Evolutionary conservation across 2,113 vertebrate species (phyloP).

Genomic region (Neopipo cinnamomea): DNA sequence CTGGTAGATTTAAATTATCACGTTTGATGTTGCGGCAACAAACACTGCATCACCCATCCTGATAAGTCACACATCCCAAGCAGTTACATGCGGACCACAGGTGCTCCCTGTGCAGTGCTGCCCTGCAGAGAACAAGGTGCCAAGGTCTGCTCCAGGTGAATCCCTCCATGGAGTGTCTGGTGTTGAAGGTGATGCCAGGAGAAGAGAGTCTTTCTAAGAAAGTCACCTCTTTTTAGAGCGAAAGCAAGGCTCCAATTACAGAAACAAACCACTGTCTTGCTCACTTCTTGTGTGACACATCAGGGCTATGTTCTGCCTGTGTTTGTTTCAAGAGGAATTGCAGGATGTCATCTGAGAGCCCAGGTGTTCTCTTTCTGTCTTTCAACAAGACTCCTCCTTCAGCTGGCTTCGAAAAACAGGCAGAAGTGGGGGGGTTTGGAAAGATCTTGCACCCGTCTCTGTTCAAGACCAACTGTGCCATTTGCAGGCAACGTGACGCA

Average conservation of each 20-base stretch:
- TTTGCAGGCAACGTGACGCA: constrained; percentile 51
- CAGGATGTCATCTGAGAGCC: constrained; percentile 75
- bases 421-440: constrained; percentile 12
- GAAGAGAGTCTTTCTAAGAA: not conserved
- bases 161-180: not conserved
- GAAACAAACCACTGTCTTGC: not conserved
- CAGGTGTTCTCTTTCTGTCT: constrained; percentile 51
- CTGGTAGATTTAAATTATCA: not conserved
- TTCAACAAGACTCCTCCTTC: not conserved
- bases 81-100: not conserved
- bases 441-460: constrained; percentile 68
- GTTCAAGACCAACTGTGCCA: constrained; percentile 74
- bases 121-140: not conserved
- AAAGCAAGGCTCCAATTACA: not conserved
- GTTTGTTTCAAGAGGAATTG: constrained; percentile 64
- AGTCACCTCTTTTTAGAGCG: not conserved
- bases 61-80: not conserved
- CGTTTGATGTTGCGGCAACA: not conserved
- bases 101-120: not conserved
- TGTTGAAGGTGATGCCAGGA: not conserved
- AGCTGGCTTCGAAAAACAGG: constrained; percentile 59
- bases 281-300: not conserved
- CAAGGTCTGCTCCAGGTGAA: not conserved
- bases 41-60: not conserved
- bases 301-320: not conserved